Evolutionary conservation across 64 coral and sea anemone species (phyloP), one percentile per base, ranked within the genome.

Genomic region (Acropora tenuis): DNA sequence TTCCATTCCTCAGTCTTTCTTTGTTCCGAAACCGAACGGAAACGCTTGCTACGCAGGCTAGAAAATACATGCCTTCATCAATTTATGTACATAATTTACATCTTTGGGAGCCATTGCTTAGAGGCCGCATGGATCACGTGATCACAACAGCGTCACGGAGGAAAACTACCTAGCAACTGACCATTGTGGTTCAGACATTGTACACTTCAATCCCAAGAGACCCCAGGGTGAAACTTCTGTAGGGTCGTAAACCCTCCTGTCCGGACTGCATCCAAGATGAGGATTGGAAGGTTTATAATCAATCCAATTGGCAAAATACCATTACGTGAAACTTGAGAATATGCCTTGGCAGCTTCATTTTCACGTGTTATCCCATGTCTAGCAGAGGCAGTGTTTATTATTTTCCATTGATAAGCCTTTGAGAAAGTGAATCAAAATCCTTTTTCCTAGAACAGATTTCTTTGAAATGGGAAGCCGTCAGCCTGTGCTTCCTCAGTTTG

Each of bases 391-490:
- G 84, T 87, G 73, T 87, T 66, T 4, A 87, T n/a, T 5, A 53
- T 53, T 53, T 61, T 6, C 59, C 3, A 8, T 53, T 53, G 4
- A 53, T 3, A 53, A 87, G 68, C 16, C 67, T 57, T 47, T 47
- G 15, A 55, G 89, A 90, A 67, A 90, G 73, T 16, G 16, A 82
- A 42, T 82, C 47, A 74, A 72, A 48, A 76, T 90, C 89, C 69
- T 82, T 82, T 49, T 52, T 90, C 68, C 89, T 48, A 8, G 89
- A 82, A 48, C 89, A 90, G 42, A 90, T 74, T 10, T 44, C 18
- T 42, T 82, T 90, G 79, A 83, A 90, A 41, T 80, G 82, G 73
- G 89, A 74, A 1, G 89, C 78, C 55, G 78, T 90, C 10, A 53
- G 80, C 60, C 18, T 47, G 9, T 55, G 46, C 30, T 57, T 90